Base-by-base conservation (phyloP, 2,888 invertebrate species). In the Hemistola chrysoprasaria region DNA sequence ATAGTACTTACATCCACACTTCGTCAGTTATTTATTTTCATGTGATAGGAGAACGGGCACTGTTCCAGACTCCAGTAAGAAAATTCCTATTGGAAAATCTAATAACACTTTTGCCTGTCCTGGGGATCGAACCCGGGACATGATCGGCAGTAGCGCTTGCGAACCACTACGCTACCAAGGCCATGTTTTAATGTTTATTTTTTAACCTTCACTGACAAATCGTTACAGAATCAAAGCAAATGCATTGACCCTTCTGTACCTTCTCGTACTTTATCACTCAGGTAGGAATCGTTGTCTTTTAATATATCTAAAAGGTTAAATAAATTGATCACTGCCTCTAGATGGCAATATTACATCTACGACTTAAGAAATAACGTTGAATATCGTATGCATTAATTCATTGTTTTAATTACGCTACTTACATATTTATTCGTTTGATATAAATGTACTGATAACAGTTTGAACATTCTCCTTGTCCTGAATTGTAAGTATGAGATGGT, bases 291-390 rank as follows among this genome's bases (percentile, higher is more conserved):
- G 16, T 16, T 36, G 29, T 32, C 29, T 32, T 44, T 35, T 40
- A 26, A 40, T n/a, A 39, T 31, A 32, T 39, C 27, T 36, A 36
- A 40, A 45, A 40, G 39, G 40, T 45, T 45, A 32, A 36, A 45
- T 20, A 35, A 45, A 40, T 45, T 40, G 39, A 40, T 26, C 22
- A 25, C 21, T 10, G 7, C 20, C 29, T 40, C 23, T 22, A 28
- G 31, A 26, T 32, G 16, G 4, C 22, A 16, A 6, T 22, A 11
- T 7, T 1, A 20, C 8, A 21, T 10, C 23, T 29, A 28, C 7
- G 1, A 1, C 11, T 6, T 5, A 22, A 6, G 21, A 1, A 1
- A 24, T 27, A 40, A 6, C 24, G 31, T 8, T 16, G 21, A 32
- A 7, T 21, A 8, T 22, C 1, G 16, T 20, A 3, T 26, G 10